Evolutionary conservation across 2,888 invertebrate genomes (phyloP), one percentile per base, ranked within the genome.

Genomic region (Leucoma salicis): DNA sequence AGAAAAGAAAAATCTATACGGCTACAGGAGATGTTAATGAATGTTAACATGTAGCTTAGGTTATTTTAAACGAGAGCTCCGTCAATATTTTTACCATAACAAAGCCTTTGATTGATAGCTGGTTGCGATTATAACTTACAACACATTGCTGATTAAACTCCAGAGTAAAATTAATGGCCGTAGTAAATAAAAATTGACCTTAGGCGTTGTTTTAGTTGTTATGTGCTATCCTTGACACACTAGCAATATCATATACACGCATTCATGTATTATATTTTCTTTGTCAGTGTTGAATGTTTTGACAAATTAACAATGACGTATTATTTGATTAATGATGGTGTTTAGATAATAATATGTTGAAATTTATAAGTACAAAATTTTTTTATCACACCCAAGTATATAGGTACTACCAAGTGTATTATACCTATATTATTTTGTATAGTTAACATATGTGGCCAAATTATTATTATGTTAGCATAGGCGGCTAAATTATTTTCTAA

Each of bases 271-370:
- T 27, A 27, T 27, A 21, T 18, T 18, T 18, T 18, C 18, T 28
- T 28, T 3, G n/a, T 31, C 14, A 31, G 10, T 31, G n/a, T 31
- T 24, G 7, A 33, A 24, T 16, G 33, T 34, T 24, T 31, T 25
- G 12, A 5, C 13, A 35, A 35, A 33, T 45, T 46, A 42, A 24
- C 25, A 31, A 4, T 29, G 3, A n/a, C 12, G 35, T 39, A 36
- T 43, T 25, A 47, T 39, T 7, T 31, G 8, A 27, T 6, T 35
- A 14, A 21, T 28, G 6, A 16, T 28, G 10, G 13, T 5, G 14
- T 13, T 32, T 16, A 16, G 1, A n/a, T 15, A 16, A 1, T 31
- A n/a, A 2, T 12, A 31, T 13, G 12, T 27, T 14, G 29, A 31
- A 28, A n/a, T n/a, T n/a, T n/a, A n/a, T n/a, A n/a, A n/a, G n/a